Conservation (phyloP, 2,888 invertebrate species). For the Metallyticus violacea region DNA sequence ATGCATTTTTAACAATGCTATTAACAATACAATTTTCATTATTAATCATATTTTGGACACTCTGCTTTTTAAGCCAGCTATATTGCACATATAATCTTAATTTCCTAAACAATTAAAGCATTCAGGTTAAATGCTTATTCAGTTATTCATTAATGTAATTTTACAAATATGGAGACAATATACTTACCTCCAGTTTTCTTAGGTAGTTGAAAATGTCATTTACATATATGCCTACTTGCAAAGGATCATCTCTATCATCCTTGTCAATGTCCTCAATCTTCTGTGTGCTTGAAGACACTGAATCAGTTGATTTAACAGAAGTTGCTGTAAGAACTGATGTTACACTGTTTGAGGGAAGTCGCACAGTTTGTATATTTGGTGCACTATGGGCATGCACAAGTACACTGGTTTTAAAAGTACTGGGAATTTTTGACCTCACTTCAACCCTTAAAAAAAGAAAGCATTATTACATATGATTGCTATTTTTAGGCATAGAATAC, state of each 20-base stretch:
- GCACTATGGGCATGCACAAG: neutral
- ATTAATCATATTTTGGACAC: too few relatives aligned
- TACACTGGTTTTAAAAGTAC: neutral
- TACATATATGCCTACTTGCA: conserved; percentile 79
- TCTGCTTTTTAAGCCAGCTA: too few relatives aligned
- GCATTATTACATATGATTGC: neutral
- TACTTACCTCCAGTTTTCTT: conserved; percentile 63
- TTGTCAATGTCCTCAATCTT: conserved; percentile 70
- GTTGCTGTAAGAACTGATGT: neutral
- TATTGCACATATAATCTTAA: too few relatives aligned
- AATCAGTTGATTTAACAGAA: neutral
- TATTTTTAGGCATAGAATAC: neutral
- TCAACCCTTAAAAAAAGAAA: neutral
- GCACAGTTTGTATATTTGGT: neutral
- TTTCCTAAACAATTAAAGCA: too few relatives aligned
- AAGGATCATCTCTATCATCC: conserved; percentile 69
- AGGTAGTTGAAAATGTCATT: conserved; percentile 88
- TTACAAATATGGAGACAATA: too few relatives aligned
- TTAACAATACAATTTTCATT: too few relatives aligned
- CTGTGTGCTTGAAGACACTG: neutral
- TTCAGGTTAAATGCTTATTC: too few relatives aligned
- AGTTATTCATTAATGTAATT: too few relatives aligned
- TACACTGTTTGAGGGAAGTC: neutral
- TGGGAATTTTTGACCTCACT: neutral
- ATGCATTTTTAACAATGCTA: too few relatives aligned